A percentile compares a stretch with the other conserved stretches of the same genome.
These are phyloP conservation scores for Mareca strepera DNA, from an alignment of 2,797 vertebrate genomes.

Conservation along the genomic window DNA sequence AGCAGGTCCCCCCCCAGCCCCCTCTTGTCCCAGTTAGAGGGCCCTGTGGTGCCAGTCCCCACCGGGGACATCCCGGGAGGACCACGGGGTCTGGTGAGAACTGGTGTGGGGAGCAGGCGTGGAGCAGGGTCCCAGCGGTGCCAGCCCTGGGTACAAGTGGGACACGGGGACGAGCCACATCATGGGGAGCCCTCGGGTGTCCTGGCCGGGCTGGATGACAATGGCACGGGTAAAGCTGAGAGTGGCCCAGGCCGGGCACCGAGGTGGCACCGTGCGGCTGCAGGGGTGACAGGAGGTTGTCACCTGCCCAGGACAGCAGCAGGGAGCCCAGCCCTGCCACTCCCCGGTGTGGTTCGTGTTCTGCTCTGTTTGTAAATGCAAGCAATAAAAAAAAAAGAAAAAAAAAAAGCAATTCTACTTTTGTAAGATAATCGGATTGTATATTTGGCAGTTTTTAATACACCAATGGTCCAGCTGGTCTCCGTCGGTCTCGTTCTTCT, in stretches of 20 bases:
- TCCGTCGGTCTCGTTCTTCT: not conserved
- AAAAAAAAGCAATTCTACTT: slow-evolving; percentile 10
- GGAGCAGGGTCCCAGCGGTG: rapidly evolving
- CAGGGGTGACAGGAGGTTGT: not conserved
- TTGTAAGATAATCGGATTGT: slow-evolving; percentile 46
- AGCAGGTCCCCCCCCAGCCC: not conserved
- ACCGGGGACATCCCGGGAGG: not conserved
- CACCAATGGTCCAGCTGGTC: not conserved
- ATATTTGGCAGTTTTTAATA: not conserved
- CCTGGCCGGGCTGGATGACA: slow-evolving; percentile 41
- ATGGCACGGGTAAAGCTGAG: rapidly evolving
- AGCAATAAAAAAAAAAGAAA: not conserved
- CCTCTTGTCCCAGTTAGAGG: not conserved
- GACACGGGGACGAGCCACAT: not conserved
- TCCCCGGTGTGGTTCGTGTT: not conserved
- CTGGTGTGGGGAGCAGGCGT: not conserved
- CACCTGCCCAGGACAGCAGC: not conserved
- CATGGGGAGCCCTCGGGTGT: rapidly evolving
- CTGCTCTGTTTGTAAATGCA: slow-evolving; percentile 20
- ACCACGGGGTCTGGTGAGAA: slow-evolving; percentile 30
- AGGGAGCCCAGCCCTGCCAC: not conserved
- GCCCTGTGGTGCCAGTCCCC: not conserved
- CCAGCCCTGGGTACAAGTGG: rapidly evolving
- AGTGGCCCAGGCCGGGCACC: not conserved
- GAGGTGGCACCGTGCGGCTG: not conserved